Evolutionary conservation across 2,888 invertebrate species (phyloP).

Genomic region (Strigamia maritima): DNA sequence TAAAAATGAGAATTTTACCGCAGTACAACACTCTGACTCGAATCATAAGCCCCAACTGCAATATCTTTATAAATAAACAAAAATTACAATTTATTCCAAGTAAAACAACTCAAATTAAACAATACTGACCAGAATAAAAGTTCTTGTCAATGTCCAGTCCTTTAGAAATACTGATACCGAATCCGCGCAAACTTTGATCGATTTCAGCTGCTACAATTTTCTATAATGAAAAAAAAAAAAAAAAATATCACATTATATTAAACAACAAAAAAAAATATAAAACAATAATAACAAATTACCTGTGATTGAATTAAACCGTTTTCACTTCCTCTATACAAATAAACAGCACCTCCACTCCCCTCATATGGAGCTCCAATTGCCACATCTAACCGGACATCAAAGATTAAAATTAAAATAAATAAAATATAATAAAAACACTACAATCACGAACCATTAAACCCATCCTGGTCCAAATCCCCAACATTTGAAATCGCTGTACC

Average conservation of each 20-base stretch:
- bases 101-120: background rate
- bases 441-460: slow-evolving; percentile 50
- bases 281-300: slow-evolving; percentile 40
- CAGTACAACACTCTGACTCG: too few species aligned
- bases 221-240: slow-evolving; percentile 47
- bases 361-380: slow-evolving; percentile 66
- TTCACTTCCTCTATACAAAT: slow-evolving; percentile 60
- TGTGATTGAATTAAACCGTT: slow-evolving; percentile 55
- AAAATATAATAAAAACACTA: background rate
- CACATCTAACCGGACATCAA: slow-evolving; percentile 56
- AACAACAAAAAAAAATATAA: background rate
- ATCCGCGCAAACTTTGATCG: slow-evolving; percentile 53
- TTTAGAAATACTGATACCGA: slow-evolving; percentile 63
- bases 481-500: too few species aligned
- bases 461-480: slow-evolving; percentile 56
- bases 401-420: background rate
- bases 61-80: too few species aligned
- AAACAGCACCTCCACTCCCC: slow-evolving; percentile 61
- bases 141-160: slow-evolving; percentile 62
- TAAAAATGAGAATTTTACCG: too few species aligned
- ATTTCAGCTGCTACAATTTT: slow-evolving; percentile 56
- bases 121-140: slow-evolving; percentile 58
- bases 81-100: background rate
- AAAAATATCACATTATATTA: background rate
- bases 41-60: too few species aligned